Conservation (phyloP, 2,113 vertebrate species). For the Aptenodytes forsteri region DNA sequence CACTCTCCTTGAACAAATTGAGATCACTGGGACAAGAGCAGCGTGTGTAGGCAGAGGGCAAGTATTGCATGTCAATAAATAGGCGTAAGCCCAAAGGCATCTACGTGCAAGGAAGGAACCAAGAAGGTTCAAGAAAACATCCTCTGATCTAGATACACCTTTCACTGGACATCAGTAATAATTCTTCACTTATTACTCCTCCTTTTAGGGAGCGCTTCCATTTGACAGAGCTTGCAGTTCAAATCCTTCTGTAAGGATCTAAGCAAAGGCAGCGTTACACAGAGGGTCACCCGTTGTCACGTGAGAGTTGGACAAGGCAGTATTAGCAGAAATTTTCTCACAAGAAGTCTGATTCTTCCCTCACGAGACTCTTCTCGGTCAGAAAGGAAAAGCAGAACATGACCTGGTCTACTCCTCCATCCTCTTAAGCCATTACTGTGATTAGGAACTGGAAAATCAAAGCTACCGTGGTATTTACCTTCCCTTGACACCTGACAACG, state of each 20-base stretch:
- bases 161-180: neutral
- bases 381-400: neutral
- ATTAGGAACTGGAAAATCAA: neutral
- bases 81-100: neutral
- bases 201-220: neutral
- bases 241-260: neutral
- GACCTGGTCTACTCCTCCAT: neutral
- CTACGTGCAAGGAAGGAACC: neutral
- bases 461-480: neutral
- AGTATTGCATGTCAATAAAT: fast-evolving
- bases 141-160: neutral
- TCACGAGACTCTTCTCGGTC: neutral
- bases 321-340: neutral
- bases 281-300: neutral
- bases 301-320: neutral
- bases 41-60: neutral
- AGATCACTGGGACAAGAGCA: neutral
- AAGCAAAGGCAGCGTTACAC: neutral
- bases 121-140: neutral
- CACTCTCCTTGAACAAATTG: neutral
- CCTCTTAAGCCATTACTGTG: neutral
- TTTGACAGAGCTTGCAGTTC: neutral
- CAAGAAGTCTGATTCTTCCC: neutral
- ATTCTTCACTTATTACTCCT: neutral
- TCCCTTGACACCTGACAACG: neutral